Base-by-base conservation (phyloP, 2,113 vertebrate genomes). In the Chiloscyllium plagiosum region DNA sequence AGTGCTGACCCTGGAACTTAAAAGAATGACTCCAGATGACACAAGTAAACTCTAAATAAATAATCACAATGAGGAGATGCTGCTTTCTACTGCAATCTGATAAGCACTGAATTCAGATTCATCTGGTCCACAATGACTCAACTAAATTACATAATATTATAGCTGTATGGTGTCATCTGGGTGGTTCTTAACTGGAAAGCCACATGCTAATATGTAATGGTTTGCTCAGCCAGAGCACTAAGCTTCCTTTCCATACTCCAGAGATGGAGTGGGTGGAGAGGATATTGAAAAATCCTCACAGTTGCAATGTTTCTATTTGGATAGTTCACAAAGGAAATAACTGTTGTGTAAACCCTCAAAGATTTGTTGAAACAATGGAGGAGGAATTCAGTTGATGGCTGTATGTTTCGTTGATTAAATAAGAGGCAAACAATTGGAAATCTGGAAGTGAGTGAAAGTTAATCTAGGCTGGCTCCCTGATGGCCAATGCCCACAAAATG, bases 111-210 rank as follows among this genome's bases (percentile, higher is more conserved):
- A 37, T 42, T 83, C 80, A 83, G 80, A 6, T 47, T 37, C 80
- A 83, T 83, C n/a, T 92, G 56, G 33, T 68, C n/a, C 66, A 68
- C 61, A 12, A 17, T n/a, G 61, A 0, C 33, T 93, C 33, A n/a
- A 66, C 89, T 93, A 93, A 92, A 22, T 37, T 65, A n/a, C 19
- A 66, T 66, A 66, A 92, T n/a, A 66, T 92, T 66, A 29, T 3
- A 65, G 33, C 7, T 56, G 8, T 66, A 68, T 66, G 89, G 65
- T 66, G 61, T 93, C 61, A 93, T 37, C 89, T 93, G 89, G 61
- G 89, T 93, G 89, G 66, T 93, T 66, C 61, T 93, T 68, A 6
- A 66, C 66, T 93, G 61, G 89, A 42, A 93, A 93, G 89, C 17
- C 89, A 37, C 33, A 37, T 66, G 89, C n/a, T 66, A n/a, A 93